Percentiles rank a stretch among this genome's conserved stretches.
phyloP scores from a whole-genome alignment of 2,113 vertebrate genomes.

The Plotosus lineatus region DNA sequence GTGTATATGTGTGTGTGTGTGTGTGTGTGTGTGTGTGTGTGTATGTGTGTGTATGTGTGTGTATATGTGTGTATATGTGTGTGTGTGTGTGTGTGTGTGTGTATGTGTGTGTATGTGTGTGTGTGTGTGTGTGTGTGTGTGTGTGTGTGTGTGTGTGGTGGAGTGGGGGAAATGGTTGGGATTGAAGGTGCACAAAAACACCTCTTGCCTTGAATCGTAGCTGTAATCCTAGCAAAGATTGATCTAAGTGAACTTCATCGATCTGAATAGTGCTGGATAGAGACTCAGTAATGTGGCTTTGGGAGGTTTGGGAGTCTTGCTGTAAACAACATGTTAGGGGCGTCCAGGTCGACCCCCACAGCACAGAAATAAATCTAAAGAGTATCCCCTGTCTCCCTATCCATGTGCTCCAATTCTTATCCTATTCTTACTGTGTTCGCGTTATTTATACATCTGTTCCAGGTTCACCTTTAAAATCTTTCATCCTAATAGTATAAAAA shows the following conservation, averaged over 20 bases:
- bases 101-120: not conserved
- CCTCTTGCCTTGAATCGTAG: constrained; percentile 19
- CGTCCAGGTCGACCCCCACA: constrained; percentile 36
- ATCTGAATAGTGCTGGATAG: constrained; percentile 42
- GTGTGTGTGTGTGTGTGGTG: not conserved
- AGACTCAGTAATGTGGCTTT: constrained; percentile 46
- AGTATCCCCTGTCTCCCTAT: constrained; percentile 19
- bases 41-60: constrained; percentile 14
- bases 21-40: not conserved
- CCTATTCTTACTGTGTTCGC: not conserved
- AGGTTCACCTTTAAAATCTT: not conserved
- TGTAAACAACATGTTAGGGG: constrained; percentile 51
- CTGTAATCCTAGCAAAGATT: constrained; percentile 50
- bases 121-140: not conserved
- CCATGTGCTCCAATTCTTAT: not conserved
- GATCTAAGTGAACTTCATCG: constrained; percentile 45
- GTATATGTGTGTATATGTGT: not conserved
- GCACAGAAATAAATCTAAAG: constrained; percentile 42
- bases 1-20: not conserved
- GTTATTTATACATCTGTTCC: constrained; percentile 23
- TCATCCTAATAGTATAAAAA: not conserved
- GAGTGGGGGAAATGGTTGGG: not conserved
- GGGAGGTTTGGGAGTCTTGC: constrained; percentile 34
- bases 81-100: not conserved
- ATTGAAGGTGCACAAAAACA: not conserved